Conservation (phyloP, 1,140 invertebrate genomes). For the Teleopsis dalmanni region DNA sequence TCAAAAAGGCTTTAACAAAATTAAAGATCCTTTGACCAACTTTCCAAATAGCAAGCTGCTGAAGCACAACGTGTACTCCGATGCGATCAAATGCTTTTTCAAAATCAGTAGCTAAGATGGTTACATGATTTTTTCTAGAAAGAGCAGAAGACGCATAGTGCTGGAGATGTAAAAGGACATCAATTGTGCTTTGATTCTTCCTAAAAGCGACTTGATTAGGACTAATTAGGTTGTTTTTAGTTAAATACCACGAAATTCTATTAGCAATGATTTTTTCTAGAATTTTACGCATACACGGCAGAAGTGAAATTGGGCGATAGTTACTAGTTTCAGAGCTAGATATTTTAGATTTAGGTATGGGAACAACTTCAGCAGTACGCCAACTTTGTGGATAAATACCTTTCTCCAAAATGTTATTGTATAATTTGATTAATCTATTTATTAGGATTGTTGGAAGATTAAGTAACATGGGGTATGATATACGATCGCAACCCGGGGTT, state of each 20-base stretch:
- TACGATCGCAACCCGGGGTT: not conserved
- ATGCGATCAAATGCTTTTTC: constrained; percentile 14
- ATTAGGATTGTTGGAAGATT: not conserved
- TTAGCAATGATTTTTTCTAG: constrained; percentile 17
- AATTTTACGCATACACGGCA: constrained; percentile 12
- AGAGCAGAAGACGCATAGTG: constrained; percentile 12
- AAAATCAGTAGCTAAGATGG: constrained; percentile 13
- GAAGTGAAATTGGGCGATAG: constrained; percentile 11
- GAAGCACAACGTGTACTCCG: constrained; percentile 11
- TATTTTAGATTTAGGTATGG: constrained; percentile 6
- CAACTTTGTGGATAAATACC: not conserved
- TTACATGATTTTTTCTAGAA: constrained; percentile 17
- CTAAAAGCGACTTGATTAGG: constrained; percentile 18
- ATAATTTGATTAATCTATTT: not conserved
- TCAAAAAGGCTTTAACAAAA: constrained; percentile 10
- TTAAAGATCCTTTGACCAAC: constrained; percentile 10
- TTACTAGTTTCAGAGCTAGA: not conserved
- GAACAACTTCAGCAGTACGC: constrained; percentile 1
- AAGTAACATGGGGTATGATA: not conserved
- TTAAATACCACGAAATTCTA: constrained; percentile 12
- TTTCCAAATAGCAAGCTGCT: constrained; percentile 11
- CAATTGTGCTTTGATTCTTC: constrained; percentile 12
- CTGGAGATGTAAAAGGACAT: constrained; percentile 14
- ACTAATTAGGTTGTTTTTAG: constrained; percentile 14
- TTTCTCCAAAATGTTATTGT: not conserved